A percentile compares a stretch with the other conserved stretches of the same genome.
Evolutionary conservation across 2,888 invertebrate species (phyloP).

Genomic region (Gisinianus flammeolus): DNA sequence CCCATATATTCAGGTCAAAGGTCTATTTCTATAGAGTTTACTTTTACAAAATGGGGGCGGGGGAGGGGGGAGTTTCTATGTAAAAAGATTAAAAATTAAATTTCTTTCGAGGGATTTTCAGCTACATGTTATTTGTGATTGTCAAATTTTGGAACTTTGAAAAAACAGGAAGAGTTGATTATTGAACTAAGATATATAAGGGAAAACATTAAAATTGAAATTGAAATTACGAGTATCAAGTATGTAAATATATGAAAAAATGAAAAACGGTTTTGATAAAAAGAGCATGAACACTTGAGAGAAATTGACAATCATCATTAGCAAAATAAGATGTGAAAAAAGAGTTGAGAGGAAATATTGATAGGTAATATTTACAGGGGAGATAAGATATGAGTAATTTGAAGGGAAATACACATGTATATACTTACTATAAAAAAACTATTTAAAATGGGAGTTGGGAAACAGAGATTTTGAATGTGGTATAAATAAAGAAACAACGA

Average conservation of each 20-base stretch:
- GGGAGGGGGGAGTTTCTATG: not conserved
- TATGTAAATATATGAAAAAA: not conserved
- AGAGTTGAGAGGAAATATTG: not conserved
- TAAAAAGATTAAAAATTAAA: not conserved
- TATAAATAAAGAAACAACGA: constrained; percentile 6
- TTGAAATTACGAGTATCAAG: too few species aligned
- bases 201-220: too few species aligned
- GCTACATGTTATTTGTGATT: too few species aligned
- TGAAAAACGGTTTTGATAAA: not conserved
- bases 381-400: not conserved
- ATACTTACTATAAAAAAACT: not conserved
- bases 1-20: not conserved
- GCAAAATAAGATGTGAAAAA: not conserved
- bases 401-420: too few species aligned
- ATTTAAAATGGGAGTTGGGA: not conserved
- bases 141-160: too few species aligned
- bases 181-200: too few species aligned
- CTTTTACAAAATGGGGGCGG: not conserved
- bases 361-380: not conserved
- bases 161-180: too few species aligned
- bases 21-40: not conserved
- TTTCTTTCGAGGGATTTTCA: not conserved
- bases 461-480: too few species aligned
- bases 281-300: not conserved
- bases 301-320: not conserved